A percentile compares a stretch with the other conserved stretches of the same genome.
Evolutionary conservation across 2,888 invertebrate species (phyloP).

Genomic region (Sinhomidia bicolor): DNA sequence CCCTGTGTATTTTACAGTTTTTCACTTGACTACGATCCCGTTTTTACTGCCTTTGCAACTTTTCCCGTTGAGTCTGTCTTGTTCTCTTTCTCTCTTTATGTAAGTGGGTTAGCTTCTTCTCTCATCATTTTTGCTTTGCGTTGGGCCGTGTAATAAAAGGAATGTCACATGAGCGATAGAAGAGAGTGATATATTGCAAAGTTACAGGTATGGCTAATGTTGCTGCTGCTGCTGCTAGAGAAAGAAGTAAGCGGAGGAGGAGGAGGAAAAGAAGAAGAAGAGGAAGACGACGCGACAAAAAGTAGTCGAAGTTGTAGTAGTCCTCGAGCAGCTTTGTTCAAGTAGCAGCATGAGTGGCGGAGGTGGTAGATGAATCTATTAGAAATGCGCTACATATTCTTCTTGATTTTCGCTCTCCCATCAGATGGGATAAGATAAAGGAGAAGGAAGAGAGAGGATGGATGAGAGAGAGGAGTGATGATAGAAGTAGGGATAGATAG

Average conservation of each 20-base stretch:
- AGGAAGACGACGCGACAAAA: no score
- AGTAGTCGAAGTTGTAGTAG: no score
- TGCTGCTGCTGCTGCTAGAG: neutral
- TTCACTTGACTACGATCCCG: conserved; percentile 53
- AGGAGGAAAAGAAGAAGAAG: neutral
- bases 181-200: conserved; percentile 61
- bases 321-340: conserved; percentile 38
- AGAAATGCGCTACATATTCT: conserved; percentile 65
- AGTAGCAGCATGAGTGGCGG: neutral
- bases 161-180: conserved; percentile 68
- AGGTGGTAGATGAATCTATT: conserved; percentile 62
- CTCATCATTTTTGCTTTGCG: conserved; percentile 58
- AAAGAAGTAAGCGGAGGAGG: neutral
- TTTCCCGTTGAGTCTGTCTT: conserved; percentile 56
- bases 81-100: conserved; percentile 53
- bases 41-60: conserved; percentile 46
- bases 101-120: conserved; percentile 66
- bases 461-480: conserved; percentile 48
- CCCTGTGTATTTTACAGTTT: conserved; percentile 50
- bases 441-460: no score
- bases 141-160: conserved; percentile 58
- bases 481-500: conserved; percentile 38
- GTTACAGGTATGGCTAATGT: conserved; percentile 54
- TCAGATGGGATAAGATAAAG: conserved; percentile 49
- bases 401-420: conserved; percentile 54